Evolutionary conservation across 2,888 invertebrate species (phyloP).

Genomic region (Zygaena filipendulae): DNA sequence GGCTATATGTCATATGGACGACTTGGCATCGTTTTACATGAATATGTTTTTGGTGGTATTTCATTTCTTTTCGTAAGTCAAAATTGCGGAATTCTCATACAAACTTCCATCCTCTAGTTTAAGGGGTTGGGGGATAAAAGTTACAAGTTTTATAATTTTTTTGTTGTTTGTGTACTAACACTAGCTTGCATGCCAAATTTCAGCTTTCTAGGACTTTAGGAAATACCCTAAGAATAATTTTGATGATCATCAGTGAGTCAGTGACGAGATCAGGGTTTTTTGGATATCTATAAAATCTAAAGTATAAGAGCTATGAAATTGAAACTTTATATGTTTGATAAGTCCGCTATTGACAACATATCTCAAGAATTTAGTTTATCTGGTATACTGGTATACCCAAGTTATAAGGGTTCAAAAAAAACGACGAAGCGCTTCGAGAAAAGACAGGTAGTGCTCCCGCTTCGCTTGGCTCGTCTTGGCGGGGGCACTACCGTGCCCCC

Average conservation of each 20-base stretch:
- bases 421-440: background rate
- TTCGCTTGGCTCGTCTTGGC: conserved; percentile 3
- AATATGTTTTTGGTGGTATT: too few species aligned
- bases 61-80: too few species aligned
- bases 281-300: background rate
- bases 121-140: background rate
- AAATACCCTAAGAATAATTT: background rate
- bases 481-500: conserved; percentile 2
- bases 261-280: background rate
- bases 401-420: background rate
- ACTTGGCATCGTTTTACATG: too few species aligned
- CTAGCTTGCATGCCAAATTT: too few species aligned
- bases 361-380: background rate
- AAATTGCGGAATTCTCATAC: background rate
- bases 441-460: conserved; percentile 1
- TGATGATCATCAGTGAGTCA: background rate
- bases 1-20: too few species aligned
- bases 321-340: too few species aligned
- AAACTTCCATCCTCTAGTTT: background rate
- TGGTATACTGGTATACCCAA: background rate
- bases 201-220: background rate
- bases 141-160: background rate
- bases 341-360: background rate
- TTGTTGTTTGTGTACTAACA: too few species aligned
- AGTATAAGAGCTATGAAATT: background rate